A percentile compares a stretch with the other conserved stretches of the same genome.
These are phyloP conservation scores for Ceratotherium simum DNA, from an alignment of 2,113 vertebrate genomes.

Conservation along the genomic window DNA sequence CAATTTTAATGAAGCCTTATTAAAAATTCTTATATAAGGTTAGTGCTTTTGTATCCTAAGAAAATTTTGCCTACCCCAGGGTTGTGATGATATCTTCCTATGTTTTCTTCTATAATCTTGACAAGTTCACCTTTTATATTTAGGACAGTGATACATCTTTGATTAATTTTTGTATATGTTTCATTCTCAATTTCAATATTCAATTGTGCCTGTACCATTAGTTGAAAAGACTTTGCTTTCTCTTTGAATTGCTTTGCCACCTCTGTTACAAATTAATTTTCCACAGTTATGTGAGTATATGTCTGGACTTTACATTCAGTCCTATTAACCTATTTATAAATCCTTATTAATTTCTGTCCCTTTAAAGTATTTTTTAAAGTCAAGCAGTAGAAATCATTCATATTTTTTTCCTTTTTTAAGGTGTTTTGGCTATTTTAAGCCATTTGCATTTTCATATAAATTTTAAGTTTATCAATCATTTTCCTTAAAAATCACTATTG, in stretches of 20 bases:
- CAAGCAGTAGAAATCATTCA: neutral
- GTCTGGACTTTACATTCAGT: neutral
- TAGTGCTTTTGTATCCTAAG: neutral
- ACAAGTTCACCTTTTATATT: neutral
- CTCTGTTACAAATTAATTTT: neutral
- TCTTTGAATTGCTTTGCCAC: neutral
- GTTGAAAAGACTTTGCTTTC: neutral
- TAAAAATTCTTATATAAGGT: neutral
- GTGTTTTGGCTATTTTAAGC: neutral
- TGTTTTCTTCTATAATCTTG: neutral
- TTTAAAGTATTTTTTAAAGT: neutral
- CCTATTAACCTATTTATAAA: neutral
- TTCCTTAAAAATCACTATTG: neutral
- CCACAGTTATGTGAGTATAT: neutral
- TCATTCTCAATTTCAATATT: neutral
- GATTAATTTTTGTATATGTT: neutral
- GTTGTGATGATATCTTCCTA: neutral
- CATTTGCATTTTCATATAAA: neutral
- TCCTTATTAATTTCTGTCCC: neutral
- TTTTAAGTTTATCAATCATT: neutral
- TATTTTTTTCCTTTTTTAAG: neutral
- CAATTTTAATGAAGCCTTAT: neutral
- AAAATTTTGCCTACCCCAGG: neutral
- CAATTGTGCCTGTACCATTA: neutral
- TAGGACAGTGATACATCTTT: neutral